Base-by-base conservation (phyloP, 2,797 vertebrate species). In the Sitta carolinensis region DNA sequence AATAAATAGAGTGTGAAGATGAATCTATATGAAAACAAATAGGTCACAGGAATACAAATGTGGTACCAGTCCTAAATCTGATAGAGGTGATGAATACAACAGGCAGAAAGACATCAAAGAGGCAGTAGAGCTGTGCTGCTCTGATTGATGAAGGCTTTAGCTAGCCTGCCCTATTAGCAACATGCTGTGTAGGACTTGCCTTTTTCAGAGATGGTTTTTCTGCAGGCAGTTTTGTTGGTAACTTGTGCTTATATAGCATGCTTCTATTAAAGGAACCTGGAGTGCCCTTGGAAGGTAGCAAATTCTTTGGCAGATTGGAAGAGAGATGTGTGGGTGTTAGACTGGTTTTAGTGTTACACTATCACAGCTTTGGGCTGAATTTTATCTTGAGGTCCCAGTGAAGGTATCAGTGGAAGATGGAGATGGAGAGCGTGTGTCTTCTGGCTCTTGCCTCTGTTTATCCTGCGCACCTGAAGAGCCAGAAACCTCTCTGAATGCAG, bases 11-110 rank as follows among this genome's bases (percentile, higher is more conserved):
- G 17, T 87, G 40, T 93, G 89, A 94, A 85, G 82, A 29, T 83
- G 72, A 92, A 87, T 68, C 75, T 85, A 7, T 93, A 43, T 75
- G 64, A 93, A 96, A 92, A 84, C 75, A 94, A 91, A 93, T 88
- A 78, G 84, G 84, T 96, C 83, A 90, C 57, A 95, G 59, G 85
- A 87, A 93, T 95, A 89, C 8, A 58, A 90, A 95, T 88, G 68
- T 34, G 22, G 69, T 75, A 64, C 30, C 54, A 87, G 70, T 82
- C 80, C 84, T 91, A 93, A 90, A 94, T 91, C 78, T 92, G 79
- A 64, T 27, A 73, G 42, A 58, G 11, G 25, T 11, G 10, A 68
- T 51, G 68, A 85, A 76, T 86, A 78, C 76, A 89, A 58, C 21
- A 74, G 75, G 42, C 62, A 87, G 50, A 76, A 87, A 90, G 79